Base-by-base conservation (phyloP, 2,797 vertebrate species). In the Acridotheres tristis region DNA sequence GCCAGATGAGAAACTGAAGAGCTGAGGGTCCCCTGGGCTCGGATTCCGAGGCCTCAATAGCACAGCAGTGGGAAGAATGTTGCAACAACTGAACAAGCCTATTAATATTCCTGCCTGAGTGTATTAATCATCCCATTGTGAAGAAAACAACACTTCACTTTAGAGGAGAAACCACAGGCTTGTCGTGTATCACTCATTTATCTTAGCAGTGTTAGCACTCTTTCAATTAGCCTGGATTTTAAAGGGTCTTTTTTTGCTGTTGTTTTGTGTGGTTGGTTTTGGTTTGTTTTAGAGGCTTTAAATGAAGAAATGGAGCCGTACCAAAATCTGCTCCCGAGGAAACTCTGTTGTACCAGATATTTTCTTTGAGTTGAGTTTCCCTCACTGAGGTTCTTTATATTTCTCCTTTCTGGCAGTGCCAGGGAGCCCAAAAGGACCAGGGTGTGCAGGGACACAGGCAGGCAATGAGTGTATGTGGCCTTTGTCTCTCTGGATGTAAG, bases 121-220 rank as follows among this genome's bases (percentile, higher is more conserved):
- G n/a, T 89, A 95, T 97, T 97, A 94, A 97, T 96, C 95, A 96
- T 85, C 80, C 93, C 83, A 93, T 94, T 96, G 96, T 91, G 93
- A 93, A 89, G 95, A 91, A 91, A 90, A 95, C 93, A 96, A 95
- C 92, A 95, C 88, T 94, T 93, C 91, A 79, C 88, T 97, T 89
- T 63, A 77, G 90, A 96, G 89, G 62, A 94, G 83, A 93, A 96
- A 94, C 94, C 91, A 43, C 94, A 96, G 92, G 90, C 92, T 93
- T 86, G 89, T 94, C 5, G n/a, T 5, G 0, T 93, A 94, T 96
- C 91, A 89, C 91, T 95, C 84, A 75, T 90, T 93, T 91, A 76
- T 92, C 85, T 96, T 79, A 45, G 19, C 59, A 50, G 76, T 96
- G 81, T 94, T 94, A 95, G 79, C 85, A 82, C 78, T 94, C 96